Conservation (phyloP, 1,140 invertebrate genomes). For the Caenorhabditis inopinata region DNA sequence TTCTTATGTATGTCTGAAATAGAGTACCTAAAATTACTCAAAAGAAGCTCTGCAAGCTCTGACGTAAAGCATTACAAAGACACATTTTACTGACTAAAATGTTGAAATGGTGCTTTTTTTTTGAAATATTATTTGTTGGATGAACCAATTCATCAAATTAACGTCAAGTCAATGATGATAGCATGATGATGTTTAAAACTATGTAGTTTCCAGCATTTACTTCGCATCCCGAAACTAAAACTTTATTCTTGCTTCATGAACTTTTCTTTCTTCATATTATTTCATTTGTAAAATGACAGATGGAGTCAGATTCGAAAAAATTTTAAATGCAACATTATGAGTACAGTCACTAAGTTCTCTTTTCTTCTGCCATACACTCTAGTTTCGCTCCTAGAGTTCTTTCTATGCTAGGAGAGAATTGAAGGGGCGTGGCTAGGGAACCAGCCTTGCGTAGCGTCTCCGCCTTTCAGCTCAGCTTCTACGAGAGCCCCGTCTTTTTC, state of each 20-base stretch:
- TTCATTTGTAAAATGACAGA: not conserved
- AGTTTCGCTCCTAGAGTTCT: not conserved
- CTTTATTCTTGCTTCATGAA: not conserved
- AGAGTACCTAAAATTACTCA: not conserved
- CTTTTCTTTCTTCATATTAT: not conserved
- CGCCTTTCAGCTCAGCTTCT: not conserved
- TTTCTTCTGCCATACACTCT: not conserved
- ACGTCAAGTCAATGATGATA: too few relatives aligned
- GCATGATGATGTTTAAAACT: too few relatives aligned
- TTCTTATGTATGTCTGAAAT: not conserved
- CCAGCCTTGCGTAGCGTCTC: slow-evolving; percentile 7
- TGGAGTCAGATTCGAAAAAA: not conserved
- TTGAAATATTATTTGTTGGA: too few relatives aligned
- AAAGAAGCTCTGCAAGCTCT: not conserved
- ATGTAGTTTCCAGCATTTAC: too few relatives aligned
- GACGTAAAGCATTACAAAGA: not conserved
- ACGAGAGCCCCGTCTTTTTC: not conserved
- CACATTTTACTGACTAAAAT: too few relatives aligned
- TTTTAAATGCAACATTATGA: not conserved
- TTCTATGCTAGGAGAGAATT: not conserved
- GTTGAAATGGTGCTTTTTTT: too few relatives aligned
- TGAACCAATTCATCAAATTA: not conserved
- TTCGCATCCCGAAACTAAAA: too few relatives aligned
- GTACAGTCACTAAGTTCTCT: not conserved
- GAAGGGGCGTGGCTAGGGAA: not conserved